Percentiles rank a stretch among this genome's conserved stretches.
phyloP scores from a whole-genome alignment of 2,888 invertebrate genomes.

The Morpho deidamia region DNA sequence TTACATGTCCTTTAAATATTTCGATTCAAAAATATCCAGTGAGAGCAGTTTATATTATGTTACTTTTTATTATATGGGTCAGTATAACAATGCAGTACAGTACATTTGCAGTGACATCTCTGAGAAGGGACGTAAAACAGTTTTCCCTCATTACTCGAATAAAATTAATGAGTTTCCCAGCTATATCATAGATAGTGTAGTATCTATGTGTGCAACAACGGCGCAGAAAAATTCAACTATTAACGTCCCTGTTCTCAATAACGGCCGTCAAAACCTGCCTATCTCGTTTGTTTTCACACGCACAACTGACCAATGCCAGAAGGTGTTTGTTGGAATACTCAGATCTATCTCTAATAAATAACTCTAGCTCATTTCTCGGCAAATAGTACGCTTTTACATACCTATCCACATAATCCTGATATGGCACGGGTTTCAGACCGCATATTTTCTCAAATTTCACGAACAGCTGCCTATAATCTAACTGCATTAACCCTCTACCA shows the following conservation, averaged over 20 bases:
- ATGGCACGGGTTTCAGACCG: conserved; percentile 89
- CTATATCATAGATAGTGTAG: too few relatives aligned
- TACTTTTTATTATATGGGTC: too few relatives aligned
- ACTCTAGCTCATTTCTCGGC: conserved; percentile 91
- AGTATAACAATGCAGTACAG: too few relatives aligned
- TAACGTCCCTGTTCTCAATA: conserved; percentile 76
- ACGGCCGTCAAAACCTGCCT: conserved; percentile 86
- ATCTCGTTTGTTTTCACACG: conserved; percentile 92
- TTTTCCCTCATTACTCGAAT: too few relatives aligned
- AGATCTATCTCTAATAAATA: conserved; percentile 90
- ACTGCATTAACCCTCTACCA: conserved; percentile 97
- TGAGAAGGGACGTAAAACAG: too few relatives aligned
- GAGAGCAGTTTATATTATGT: too few relatives aligned
- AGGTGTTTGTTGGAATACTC: conserved; percentile 95
- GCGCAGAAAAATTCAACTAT: conserved; percentile 6
- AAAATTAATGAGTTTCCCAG: too few relatives aligned
- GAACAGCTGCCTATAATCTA: conserved; percentile 97
- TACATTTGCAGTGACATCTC: too few relatives aligned
- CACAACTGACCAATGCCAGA: conserved; percentile 88
- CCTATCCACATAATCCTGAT: conserved; percentile 93
- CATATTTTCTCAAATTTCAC: conserved; percentile 94
- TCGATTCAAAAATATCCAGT: too few relatives aligned
- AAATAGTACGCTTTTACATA: conserved; percentile 98
- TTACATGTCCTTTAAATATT: too few relatives aligned
- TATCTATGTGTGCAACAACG: neutral